phyloP scores from a whole-genome alignment of 1,140 invertebrate genomes.

The Nixonia krombeini region DNA sequence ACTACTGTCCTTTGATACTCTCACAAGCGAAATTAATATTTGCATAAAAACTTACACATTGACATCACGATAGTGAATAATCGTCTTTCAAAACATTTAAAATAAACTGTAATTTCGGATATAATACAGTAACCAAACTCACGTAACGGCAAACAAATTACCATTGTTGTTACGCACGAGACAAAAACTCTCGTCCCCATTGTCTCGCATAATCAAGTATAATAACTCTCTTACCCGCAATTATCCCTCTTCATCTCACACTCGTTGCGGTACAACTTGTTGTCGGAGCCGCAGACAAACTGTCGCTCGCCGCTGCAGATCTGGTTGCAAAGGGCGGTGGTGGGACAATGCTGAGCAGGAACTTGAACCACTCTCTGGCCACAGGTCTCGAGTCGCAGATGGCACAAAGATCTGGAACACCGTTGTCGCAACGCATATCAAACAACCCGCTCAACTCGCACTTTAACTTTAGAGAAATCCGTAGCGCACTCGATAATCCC shows the following conservation, averaged over 20 bases:
- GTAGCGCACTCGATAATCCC: background rate
- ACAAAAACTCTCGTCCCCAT: too few species aligned
- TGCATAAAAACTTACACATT: too few species aligned
- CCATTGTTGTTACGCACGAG: too few species aligned
- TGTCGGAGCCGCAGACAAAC: slow-evolving; percentile 93
- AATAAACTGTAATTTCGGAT: too few species aligned
- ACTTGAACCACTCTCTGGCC: slow-evolving; percentile 87
- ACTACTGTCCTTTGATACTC: too few species aligned
- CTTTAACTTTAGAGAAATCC: slow-evolving; percentile 1
- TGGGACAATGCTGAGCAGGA: slow-evolving; percentile 83
- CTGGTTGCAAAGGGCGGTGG: slow-evolving; percentile 85
- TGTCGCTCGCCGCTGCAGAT: slow-evolving; percentile 80
- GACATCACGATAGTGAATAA: too few species aligned
- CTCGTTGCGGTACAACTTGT: slow-evolving; percentile 91
- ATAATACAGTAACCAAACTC: too few species aligned
- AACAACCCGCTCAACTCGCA: background rate
- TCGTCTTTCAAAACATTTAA: too few species aligned
- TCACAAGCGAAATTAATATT: too few species aligned
- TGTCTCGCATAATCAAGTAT: background rate
- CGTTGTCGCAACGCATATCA: slow-evolving; percentile 5
- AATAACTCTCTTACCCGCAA: slow-evolving; percentile 78
- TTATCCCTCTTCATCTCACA: slow-evolving; percentile 94
- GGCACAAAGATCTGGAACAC: slow-evolving; percentile 82
- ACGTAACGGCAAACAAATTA: too few species aligned
- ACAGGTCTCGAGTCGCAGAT: slow-evolving; percentile 87